Evolutionary conservation across 2,113 vertebrate genomes (phyloP).

Genomic region (Sakesphorus luctuosus): DNA sequence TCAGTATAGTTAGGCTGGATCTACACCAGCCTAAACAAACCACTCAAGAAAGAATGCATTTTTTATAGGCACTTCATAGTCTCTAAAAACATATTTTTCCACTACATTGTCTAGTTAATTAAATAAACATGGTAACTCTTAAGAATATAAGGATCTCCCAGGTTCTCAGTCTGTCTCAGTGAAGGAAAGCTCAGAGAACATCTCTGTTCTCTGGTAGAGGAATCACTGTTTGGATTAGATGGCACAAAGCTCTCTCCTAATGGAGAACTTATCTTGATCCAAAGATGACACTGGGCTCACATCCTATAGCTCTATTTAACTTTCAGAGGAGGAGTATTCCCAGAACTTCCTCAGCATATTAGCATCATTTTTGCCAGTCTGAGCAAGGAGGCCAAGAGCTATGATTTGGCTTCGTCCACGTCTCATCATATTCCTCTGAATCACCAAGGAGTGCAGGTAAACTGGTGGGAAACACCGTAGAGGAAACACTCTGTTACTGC

Average conservation of each 20-base stretch:
- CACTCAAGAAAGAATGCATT: neutral
- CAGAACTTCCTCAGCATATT: neutral
- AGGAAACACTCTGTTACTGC: neutral
- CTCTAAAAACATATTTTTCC: neutral
- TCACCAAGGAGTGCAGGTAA: neutral
- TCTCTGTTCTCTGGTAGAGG: neutral
- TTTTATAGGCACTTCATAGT: neutral
- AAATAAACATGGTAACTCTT: neutral
- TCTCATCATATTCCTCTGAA: neutral
- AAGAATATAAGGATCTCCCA: neutral
- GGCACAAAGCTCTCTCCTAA: neutral
- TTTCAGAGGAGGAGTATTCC: neutral
- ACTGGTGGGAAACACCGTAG: neutral
- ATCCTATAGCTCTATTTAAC: neutral
- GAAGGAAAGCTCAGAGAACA: neutral
- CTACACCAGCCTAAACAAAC: neutral
- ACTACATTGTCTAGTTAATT: neutral
- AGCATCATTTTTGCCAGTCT: neutral
- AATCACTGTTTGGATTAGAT: neutral
- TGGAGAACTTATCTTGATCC: neutral
- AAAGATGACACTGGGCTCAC: neutral
- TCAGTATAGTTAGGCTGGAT: neutral
- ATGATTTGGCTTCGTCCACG: neutral
- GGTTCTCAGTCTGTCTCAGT: neutral
- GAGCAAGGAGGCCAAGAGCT: neutral